A percentile compares a stretch with the other conserved stretches of the same genome.
Conservation (phyloP, 2,113 vertebrate species). For the Hypanus sabinus region DNA sequence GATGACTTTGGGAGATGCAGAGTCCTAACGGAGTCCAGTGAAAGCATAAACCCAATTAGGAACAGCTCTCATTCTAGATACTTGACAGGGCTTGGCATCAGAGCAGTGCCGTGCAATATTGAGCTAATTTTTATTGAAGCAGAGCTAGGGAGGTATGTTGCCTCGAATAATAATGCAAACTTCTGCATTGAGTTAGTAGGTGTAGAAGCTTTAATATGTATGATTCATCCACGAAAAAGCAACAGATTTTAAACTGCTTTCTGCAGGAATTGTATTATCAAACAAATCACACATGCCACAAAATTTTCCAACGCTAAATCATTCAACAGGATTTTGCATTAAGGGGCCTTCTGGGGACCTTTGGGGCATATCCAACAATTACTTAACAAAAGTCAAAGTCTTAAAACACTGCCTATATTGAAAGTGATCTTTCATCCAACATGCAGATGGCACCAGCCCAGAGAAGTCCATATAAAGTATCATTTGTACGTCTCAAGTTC, state of each 20-base stretch:
- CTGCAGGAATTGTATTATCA: neutral
- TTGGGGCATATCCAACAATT: slow-evolving; percentile 21
- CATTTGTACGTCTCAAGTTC: neutral
- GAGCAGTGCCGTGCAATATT: neutral
- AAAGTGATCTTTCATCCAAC: slow-evolving; percentile 11
- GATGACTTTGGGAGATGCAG: neutral
- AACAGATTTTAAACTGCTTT: neutral
- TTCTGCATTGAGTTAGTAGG: neutral
- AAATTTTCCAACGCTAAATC: slow-evolving; percentile 21
- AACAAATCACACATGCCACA: slow-evolving; percentile 17
- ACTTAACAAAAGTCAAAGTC: slow-evolving; percentile 5
- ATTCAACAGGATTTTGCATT: slow-evolving; percentile 20
- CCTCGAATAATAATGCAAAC: neutral
- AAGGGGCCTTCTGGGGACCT: slow-evolving; percentile 4
- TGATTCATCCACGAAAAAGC: neutral
- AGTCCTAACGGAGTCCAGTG: neutral
- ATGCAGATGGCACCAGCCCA: slow-evolving; percentile 8
- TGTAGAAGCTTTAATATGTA: neutral
- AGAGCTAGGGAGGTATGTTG: neutral
- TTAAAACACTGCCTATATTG: slow-evolving; percentile 12
- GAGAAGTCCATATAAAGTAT: neutral
- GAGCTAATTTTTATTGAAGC: neutral
- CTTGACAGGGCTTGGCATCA: neutral
- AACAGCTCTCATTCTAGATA: neutral
- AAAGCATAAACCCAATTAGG: neutral